Conservation (phyloP, 1,140 invertebrate species). For the Antheraea mylitta region DNA sequence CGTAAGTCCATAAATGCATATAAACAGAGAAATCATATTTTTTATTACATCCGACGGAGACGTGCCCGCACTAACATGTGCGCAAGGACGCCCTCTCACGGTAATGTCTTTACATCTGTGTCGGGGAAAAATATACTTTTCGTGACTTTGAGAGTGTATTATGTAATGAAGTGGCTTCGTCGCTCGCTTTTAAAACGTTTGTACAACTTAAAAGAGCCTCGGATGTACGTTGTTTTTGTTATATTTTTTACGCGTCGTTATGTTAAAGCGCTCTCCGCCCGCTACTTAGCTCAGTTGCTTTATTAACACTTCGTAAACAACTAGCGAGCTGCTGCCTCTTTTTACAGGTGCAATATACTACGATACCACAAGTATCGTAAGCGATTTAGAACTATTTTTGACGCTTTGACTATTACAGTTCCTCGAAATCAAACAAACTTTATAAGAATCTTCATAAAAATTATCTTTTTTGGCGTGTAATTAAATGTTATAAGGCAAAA, state of each 20-base stretch:
- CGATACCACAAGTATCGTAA: too few species aligned
- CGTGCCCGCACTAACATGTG: not conserved
- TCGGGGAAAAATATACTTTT: constrained; percentile 7
- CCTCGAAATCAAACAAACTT: too few species aligned
- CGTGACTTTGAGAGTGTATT: constrained; percentile 9
- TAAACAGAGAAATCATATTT: constrained; percentile 4
- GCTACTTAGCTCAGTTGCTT: not conserved
- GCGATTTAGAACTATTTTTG: too few species aligned
- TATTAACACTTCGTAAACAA: too few species aligned
- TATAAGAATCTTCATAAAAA: too few species aligned
- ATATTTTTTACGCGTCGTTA: not conserved
- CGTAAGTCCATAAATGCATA: not conserved
- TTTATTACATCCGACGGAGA: constrained; percentile 4
- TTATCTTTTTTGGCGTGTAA: too few species aligned
- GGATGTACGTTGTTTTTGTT: not conserved
- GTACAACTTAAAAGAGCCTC: constrained; percentile 2
- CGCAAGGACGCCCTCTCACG: not conserved
- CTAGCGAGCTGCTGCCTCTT: too few species aligned
- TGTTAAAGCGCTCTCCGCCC: not conserved
- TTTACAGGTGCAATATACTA: too few species aligned
- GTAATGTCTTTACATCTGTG: constrained; percentile 9
- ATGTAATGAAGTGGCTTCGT: constrained; percentile 7
- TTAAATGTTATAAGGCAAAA: too few species aligned
- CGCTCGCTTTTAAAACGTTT: constrained; percentile 3
- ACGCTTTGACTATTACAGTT: too few species aligned